A percentile compares a stretch with the other conserved stretches of the same genome.
Conservation (phyloP, 2,888 invertebrate genomes). For the Drosophila gaucha region DNA sequence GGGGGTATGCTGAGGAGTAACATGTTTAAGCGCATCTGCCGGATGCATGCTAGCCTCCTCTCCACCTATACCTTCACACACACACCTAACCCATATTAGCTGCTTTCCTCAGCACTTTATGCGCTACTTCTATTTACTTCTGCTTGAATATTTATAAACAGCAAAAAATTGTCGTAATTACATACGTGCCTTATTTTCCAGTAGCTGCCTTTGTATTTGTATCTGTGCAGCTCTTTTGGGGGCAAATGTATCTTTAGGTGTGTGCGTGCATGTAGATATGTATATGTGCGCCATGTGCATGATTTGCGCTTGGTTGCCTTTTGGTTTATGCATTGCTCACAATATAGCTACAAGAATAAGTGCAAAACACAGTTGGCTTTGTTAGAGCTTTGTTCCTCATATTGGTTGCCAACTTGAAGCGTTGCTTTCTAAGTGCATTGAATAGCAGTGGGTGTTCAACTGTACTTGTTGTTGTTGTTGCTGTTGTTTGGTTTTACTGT, state of each 20-base stretch:
- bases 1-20: conserved; percentile 17
- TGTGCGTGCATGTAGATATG: conserved; percentile 16
- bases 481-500: conserved; percentile 2
- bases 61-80: neutral
- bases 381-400: conserved; percentile 22
- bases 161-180: conserved; percentile 67
- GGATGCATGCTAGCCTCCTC: conserved; percentile 35
- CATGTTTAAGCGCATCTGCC: conserved; percentile 55
- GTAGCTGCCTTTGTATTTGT: conserved; percentile 14
- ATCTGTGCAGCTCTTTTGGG: conserved; percentile 28
- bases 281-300: conserved; percentile 48
- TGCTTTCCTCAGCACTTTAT: conserved; percentile 28
- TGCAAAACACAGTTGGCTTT: conserved; percentile 27
- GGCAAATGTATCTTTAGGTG: conserved; percentile 36
- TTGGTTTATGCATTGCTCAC: conserved; percentile 29
- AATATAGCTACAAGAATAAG: conserved; percentile 38
- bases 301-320: conserved; percentile 67
- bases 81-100: conserved; percentile 25
- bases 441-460: conserved; percentile 20
- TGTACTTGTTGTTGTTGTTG: neutral
- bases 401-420: conserved; percentile 30
- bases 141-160: conserved; percentile 71
- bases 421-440: conserved; percentile 56
- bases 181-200: conserved; percentile 18
- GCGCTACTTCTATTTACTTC: conserved; percentile 31